Evolutionary conservation across 1,140 invertebrate species (phyloP).

Genomic region (Pantala flavescens): DNA sequence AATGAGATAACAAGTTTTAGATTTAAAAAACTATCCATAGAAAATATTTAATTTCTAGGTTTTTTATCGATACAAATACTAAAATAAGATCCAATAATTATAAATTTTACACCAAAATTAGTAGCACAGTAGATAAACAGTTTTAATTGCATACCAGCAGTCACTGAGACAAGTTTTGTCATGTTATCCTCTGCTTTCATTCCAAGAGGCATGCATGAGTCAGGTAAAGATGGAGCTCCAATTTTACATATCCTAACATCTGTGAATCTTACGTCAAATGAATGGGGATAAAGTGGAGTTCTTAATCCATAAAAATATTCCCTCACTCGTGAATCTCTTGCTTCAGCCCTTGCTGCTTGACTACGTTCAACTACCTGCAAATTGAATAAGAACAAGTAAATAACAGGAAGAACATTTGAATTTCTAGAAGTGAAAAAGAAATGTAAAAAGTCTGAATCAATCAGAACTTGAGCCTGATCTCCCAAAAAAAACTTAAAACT

Average conservation of each 20-base stretch:
- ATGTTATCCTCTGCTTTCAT: slow-evolving; percentile 89
- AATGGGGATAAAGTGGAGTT: slow-evolving; percentile 80
- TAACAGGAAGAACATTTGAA: neutral
- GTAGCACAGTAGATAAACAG: too few species aligned
- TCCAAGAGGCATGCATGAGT: slow-evolving; percentile 89
- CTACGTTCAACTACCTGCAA: slow-evolving; percentile 74
- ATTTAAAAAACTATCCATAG: too few species aligned
- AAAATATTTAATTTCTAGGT: too few species aligned
- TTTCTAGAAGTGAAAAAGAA: slow-evolving; percentile 11
- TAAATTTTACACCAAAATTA: too few species aligned
- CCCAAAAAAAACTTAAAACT: slow-evolving; percentile 11
- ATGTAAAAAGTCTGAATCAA: too few species aligned
- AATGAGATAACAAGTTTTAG: too few species aligned
- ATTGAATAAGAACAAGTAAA: neutral
- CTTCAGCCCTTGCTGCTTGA: slow-evolving; percentile 55
- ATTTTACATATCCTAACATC: slow-evolving; percentile 91
- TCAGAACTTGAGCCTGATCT: too few species aligned
- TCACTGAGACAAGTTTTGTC: slow-evolving; percentile 80
- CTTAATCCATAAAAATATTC: slow-evolving; percentile 93
- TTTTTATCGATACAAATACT: too few species aligned
- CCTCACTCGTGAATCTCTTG: slow-evolving; percentile 66
- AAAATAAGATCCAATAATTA: too few species aligned
- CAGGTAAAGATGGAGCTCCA: slow-evolving; percentile 81
- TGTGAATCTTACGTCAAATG: slow-evolving; percentile 77
- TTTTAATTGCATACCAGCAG: slow-evolving; percentile 38